phyloP scores from a whole-genome alignment of 2,113 vertebrate genomes.

The Hymenochirus boettgeri region DNA sequence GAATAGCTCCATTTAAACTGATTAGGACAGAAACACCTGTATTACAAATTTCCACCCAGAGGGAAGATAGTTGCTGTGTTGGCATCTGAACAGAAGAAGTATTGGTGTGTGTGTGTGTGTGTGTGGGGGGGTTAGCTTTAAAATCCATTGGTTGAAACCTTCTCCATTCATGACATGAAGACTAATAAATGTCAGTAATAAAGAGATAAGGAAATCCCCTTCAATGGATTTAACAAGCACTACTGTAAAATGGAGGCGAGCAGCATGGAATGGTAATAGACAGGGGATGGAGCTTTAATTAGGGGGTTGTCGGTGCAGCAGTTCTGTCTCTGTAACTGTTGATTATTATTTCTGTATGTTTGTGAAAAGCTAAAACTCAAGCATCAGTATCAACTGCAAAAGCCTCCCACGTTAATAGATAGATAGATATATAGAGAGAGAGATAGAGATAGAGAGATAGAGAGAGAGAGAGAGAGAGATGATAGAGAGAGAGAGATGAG shows the following conservation, averaged over 20 bases:
- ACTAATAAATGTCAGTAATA: slow-evolving; percentile 48
- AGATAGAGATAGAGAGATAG: no score
- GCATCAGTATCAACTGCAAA: no score
- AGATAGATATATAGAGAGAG: no score
- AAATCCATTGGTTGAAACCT: slow-evolving; percentile 51
- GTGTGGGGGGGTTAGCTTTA: no score
- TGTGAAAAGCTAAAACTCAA: not conserved
- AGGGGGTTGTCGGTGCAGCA: slow-evolving; percentile 9
- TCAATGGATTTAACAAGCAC: slow-evolving; percentile 37
- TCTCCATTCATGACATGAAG: slow-evolving; percentile 53
- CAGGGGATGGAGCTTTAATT: slow-evolving; percentile 47
- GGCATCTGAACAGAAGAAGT: slow-evolving; percentile 45
- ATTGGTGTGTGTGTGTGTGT: no score
- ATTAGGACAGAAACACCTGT: slow-evolving; percentile 7
- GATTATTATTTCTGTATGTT: not conserved
- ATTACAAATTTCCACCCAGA: slow-evolving; percentile 1
- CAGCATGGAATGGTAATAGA: slow-evolving; percentile 36
- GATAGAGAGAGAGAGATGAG: no score
- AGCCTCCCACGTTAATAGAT: no score
- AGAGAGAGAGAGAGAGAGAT: no score
- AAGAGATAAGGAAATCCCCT: slow-evolving; percentile 45
- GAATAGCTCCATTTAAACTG: slow-evolving; percentile 1
- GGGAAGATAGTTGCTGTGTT: not conserved
- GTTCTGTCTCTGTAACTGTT: slow-evolving; percentile 4
- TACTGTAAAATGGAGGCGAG: slow-evolving; percentile 43